A percentile compares a stretch with the other conserved stretches of the same genome.
Evolutionary conservation across 2,113 vertebrate genomes (phyloP).

Genomic region (Embiotoca jacksoni): DNA sequence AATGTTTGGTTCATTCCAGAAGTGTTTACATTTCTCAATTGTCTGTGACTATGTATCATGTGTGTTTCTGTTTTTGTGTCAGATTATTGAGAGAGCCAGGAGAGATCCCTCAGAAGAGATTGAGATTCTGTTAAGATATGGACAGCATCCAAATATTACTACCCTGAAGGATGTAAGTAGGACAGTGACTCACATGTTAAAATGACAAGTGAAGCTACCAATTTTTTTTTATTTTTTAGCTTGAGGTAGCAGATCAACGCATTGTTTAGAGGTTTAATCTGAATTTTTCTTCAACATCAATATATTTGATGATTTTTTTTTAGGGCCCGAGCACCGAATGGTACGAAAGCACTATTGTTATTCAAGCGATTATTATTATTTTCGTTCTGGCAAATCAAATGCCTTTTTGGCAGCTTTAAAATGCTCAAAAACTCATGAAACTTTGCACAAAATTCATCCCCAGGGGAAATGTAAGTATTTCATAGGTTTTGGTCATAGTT

Average conservation of each 20-base stretch:
- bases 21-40: background rate
- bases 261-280: background rate
- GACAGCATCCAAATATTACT: slow-evolving; percentile 96
- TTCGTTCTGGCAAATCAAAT: too few relatives aligned
- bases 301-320: background rate
- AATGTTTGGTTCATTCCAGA: background rate
- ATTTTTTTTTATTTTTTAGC: background rate
- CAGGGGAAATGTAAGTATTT: too few relatives aligned
- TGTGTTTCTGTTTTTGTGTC: slow-evolving; percentile 47
- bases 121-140: slow-evolving; percentile 94
- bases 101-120: slow-evolving; percentile 96
- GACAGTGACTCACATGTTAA: background rate
- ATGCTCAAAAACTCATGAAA: too few relatives aligned
- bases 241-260: background rate
- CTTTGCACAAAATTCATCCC: too few relatives aligned
- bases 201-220: background rate
- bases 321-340: too few relatives aligned
- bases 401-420: too few relatives aligned
- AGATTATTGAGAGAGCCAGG: slow-evolving; percentile 94
- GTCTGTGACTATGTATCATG: background rate
- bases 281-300: background rate
- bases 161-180: slow-evolving; percentile 93
- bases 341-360: too few relatives aligned
- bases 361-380: too few relatives aligned
- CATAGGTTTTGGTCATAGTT: too few relatives aligned